Evolutionary conservation across 2,888 invertebrate species (phyloP), one percentile per base, ranked within the genome.

Genomic region (Philereme vetulata): DNA sequence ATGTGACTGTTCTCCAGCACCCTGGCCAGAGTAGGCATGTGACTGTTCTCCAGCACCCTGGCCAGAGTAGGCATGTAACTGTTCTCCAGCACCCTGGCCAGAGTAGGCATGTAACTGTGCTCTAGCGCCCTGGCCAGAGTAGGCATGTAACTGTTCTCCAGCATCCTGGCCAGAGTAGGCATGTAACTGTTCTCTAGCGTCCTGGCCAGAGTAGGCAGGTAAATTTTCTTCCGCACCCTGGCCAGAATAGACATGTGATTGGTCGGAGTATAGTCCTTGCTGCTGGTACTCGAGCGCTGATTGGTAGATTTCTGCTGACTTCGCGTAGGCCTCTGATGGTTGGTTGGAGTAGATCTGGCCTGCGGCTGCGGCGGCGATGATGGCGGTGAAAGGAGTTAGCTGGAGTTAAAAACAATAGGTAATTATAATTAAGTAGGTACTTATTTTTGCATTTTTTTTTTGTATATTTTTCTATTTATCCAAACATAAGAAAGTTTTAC

Each of bases 341-440:
- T 70, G 72, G 68, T 49, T 68, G 55, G 65, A 60, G 71, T 78
- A 82, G 44, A 86, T 72, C 21, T 80, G 83, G 9, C 84, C 79
- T 0, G 86, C 85, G 63, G 84, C 76, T 46, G 86, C 82, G 2
- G 82, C 76, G 35, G 84, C 83, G 48, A 87, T 69, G 55, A 90
- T 71, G 40, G 83, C 81, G 8, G 81, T 69, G 42, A 87, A 68
- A 7, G 77, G 70, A 3, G 76, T 74, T 38, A 85, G 67, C 90
- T 90, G 80, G 4, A 84, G 81, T 7, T 9, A 40, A 9, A 5
- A 46, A 4, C 0, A 10, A n/a, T 5, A n/a, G 10, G 1, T 6
- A 48, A 58, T 51, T 10, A 8, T 43, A 4, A 11, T 10, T 43
- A 8, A 3, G 4, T 4, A 10, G 10, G 10, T 21, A 9, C 9